Evolutionary conservation across 2,888 invertebrate genomes (phyloP).

Genomic region (Himalopsyche anomala): DNA sequence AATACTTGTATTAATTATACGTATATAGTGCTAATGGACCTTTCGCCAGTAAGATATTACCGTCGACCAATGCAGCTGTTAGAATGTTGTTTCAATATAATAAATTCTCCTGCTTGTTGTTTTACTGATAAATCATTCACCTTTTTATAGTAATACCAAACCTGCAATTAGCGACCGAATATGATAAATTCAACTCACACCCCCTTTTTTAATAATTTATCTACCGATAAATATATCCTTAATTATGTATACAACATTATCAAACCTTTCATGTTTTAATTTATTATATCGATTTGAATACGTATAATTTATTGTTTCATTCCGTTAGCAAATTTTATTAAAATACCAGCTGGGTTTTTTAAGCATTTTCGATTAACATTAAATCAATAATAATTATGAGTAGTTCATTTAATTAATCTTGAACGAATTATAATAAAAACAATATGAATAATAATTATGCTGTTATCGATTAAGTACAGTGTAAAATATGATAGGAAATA

Average conservation of each 20-base stretch:
- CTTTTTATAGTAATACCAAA: constrained; percentile 28
- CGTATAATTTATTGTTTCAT: too few species aligned
- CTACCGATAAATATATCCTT: neutral
- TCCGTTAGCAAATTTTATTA: too few species aligned
- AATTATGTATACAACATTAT: neutral
- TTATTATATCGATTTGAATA: neutral
- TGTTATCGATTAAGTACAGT: too few species aligned
- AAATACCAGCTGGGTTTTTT: too few species aligned
- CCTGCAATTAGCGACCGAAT: constrained; percentile 4
- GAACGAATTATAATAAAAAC: too few species aligned
- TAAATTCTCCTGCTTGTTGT: neutral
- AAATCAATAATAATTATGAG: too few species aligned
- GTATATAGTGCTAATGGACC: too few species aligned
- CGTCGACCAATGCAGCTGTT: neutral
- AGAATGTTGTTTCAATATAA: constrained; percentile 11
- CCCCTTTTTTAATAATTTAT: constrained; percentile 16
- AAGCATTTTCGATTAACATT: too few species aligned
- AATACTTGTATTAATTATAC: too few species aligned
- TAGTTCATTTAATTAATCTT: too few species aligned
- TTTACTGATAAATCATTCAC: neutral
- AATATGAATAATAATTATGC: too few species aligned
- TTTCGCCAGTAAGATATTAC: neutral
- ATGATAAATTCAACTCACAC: constrained; percentile 17
- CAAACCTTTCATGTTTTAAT: neutral
- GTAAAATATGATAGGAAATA: too few species aligned